A percentile compares a stretch with the other conserved stretches of the same genome.
Evolutionary conservation across 2,888 invertebrate species (phyloP).

Genomic region (Ectemnius cavifrons): DNA sequence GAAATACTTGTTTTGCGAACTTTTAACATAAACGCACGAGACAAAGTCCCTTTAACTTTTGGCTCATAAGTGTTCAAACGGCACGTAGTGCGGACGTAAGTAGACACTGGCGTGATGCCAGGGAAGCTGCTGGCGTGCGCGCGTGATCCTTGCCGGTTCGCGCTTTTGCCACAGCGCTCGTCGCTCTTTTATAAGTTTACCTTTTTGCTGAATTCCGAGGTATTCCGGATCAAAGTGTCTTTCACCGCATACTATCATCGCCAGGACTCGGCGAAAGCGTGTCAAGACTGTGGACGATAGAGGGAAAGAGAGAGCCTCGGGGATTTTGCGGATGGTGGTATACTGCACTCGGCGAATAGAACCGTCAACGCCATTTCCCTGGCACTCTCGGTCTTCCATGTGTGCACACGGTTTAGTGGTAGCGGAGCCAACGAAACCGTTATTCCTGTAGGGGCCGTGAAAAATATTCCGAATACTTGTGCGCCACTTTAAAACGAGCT

Average conservation of each 20-base stretch:
- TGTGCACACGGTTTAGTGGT: too few species aligned
- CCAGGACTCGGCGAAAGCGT: not conserved
- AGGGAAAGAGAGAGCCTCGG: not conserved
- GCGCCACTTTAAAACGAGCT: too few species aligned
- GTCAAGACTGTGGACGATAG: conserved; percentile 11
- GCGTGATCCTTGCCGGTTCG: too few species aligned
- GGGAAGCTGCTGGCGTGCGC: conserved; percentile 6
- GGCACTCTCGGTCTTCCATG: not conserved
- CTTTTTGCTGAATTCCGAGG: conserved; percentile 9
- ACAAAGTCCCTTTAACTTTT: not conserved
- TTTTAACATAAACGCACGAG: not conserved
- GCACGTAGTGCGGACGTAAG: not conserved
- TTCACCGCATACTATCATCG: conserved; percentile 16
- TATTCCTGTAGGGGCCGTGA: too few species aligned
- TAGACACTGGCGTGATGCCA: conserved; percentile 15
- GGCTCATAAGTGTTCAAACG: conserved; percentile 1
- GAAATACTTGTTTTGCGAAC: not conserved
- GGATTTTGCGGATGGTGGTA: not conserved
- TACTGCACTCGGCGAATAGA: not conserved
- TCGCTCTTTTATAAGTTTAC: conserved; percentile 16
- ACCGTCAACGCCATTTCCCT: not conserved
- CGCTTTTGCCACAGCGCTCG: not conserved
- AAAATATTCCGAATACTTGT: too few species aligned
- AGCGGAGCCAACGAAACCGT: too few species aligned
- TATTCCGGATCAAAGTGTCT: not conserved